Conservation (phyloP, 1,140 invertebrate species). For the Halictus rubicundus region DNA sequence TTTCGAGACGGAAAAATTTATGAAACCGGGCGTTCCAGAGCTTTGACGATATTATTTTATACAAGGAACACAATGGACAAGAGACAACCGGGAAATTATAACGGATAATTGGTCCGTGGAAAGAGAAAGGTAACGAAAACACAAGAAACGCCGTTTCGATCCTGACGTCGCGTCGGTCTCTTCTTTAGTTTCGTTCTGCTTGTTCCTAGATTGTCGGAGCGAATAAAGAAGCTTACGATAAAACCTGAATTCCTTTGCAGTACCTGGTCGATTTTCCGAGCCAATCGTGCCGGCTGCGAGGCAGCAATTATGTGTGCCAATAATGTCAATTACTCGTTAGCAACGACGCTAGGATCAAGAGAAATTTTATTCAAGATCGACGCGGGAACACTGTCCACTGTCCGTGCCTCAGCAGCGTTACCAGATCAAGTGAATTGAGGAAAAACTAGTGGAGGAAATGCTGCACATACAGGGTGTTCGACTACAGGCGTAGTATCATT, state of each 20-base stretch:
- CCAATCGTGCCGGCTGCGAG: background rate
- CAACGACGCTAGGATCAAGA: background rate
- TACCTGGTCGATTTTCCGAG: background rate
- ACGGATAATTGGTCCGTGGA: background rate
- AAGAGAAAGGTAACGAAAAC: too few relatives aligned
- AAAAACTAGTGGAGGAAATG: too few relatives aligned
- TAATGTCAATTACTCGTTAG: background rate
- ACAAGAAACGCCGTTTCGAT: background rate
- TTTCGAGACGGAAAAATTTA: too few relatives aligned
- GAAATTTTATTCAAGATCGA: background rate
- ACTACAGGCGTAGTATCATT: too few relatives aligned
- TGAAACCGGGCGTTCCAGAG: too few relatives aligned
- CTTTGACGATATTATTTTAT: too few relatives aligned
- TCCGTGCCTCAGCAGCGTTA: too few relatives aligned
- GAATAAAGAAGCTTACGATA: slow-evolving; percentile 6
- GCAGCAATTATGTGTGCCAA: background rate
- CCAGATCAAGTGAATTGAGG: too few relatives aligned
- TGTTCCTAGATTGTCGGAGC: background rate
- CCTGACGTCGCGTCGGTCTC: too few relatives aligned
- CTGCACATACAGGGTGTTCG: too few relatives aligned
- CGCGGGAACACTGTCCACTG: too few relatives aligned
- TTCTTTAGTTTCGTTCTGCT: background rate
- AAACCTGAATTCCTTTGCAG: background rate
- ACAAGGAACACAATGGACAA: background rate
- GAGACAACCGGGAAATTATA: background rate